Percentiles rank a stretch among this genome's conserved stretches.
These are phyloP conservation scores for Pachypeltis micranthus DNA, from an alignment of 1,140 invertebrate genomes.

Conservation along the genomic window DNA sequence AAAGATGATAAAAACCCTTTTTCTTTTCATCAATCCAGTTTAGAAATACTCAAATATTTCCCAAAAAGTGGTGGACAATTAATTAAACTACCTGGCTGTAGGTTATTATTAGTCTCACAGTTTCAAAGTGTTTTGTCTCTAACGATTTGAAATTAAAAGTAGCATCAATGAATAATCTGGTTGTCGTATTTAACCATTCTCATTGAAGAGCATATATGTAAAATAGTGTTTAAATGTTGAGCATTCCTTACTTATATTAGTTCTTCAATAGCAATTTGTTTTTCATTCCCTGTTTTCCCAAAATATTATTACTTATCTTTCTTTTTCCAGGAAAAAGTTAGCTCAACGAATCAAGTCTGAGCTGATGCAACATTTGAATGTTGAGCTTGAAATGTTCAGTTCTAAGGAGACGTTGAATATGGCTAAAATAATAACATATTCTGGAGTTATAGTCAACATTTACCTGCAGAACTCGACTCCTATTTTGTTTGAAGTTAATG, in stretches of 20 bases:
- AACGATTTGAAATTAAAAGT: not conserved
- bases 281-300: too few species aligned
- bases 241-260: not conserved
- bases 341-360: not conserved
- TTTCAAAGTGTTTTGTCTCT: not conserved
- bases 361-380: not conserved
- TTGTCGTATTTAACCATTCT: not conserved
- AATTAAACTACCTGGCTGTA: too few species aligned
- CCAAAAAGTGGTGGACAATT: too few species aligned
- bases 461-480: not conserved
- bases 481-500: not conserved
- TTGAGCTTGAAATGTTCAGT: not conserved
- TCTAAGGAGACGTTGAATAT: not conserved
- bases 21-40: too few species aligned
- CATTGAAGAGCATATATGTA: not conserved
- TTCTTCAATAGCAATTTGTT: too few species aligned
- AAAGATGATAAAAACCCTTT: too few species aligned
- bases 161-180: not conserved
- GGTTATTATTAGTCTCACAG: too few species aligned
- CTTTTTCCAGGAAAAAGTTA: not conserved
- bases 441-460: not conserved
- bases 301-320: not conserved
- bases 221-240: not conserved
- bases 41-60: too few species aligned
- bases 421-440: not conserved